Conservation (phyloP, 2,888 invertebrate species). For the Vesta saturnalis region DNA sequence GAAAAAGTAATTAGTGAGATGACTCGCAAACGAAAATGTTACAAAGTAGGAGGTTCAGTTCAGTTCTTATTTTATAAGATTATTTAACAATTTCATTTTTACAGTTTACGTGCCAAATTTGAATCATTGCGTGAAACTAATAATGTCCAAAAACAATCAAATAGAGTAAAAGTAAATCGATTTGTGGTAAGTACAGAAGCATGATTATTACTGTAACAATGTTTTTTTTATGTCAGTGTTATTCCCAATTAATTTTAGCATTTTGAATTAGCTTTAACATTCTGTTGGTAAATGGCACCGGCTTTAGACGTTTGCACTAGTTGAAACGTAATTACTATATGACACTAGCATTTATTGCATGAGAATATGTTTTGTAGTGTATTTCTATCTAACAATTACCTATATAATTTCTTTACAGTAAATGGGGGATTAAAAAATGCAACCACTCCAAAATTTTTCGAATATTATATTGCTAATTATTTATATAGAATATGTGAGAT, state of each 20-base stretch:
- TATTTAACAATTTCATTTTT: conserved; percentile 36
- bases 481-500: conserved; percentile 1
- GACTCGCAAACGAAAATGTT: too few species aligned
- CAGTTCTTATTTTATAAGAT: too few species aligned
- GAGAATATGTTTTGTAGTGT: not conserved
- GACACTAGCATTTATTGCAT: too few species aligned
- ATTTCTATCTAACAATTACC: not conserved
- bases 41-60: too few species aligned
- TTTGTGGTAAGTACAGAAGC: conserved; percentile 81
- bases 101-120: conserved; percentile 84
- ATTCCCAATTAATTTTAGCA: not conserved
- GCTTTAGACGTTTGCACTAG: not conserved
- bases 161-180: conserved; percentile 82
- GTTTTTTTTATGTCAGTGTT: not conserved
- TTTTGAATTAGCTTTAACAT: conserved; percentile 1
- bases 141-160: conserved; percentile 64
- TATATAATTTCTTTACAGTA: conserved; percentile 31
- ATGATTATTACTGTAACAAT: not conserved
- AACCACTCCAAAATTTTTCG: conserved; percentile 4
- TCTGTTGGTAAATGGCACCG: too few species aligned
- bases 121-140: conserved; percentile 79
- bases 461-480: conserved; percentile 1
- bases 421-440: conserved; percentile 20
- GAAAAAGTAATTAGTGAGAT: too few species aligned
- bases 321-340: too few species aligned